phyloP scores from a whole-genome alignment of 2,888 invertebrate species.

The Selenia dentaria region DNA sequence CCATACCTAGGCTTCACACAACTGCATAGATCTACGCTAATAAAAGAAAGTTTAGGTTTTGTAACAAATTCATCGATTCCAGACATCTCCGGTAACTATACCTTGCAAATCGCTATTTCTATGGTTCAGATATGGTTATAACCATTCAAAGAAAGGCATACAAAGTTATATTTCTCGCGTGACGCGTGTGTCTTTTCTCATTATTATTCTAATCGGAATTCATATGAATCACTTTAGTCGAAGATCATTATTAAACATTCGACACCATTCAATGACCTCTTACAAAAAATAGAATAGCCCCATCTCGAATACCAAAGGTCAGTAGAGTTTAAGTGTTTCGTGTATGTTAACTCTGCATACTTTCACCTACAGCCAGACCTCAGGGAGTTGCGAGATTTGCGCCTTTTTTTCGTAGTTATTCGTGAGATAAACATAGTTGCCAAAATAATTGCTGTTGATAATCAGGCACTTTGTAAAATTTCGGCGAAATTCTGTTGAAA shows the following conservation, averaged over 20 bases:
- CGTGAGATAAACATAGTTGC: constrained; percentile 45
- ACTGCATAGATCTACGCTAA: no score
- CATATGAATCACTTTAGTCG: constrained; percentile 12
- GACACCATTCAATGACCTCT: constrained; percentile 26
- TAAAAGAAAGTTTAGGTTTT: no score
- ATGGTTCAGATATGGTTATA: no score
- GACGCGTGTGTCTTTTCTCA: background rate
- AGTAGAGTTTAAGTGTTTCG: constrained; percentile 53
- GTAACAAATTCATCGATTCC: no score
- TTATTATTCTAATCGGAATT: constrained; percentile 11
- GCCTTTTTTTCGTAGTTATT: constrained; percentile 31
- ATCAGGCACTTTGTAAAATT: constrained; percentile 27
- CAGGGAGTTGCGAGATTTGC: constrained; percentile 22
- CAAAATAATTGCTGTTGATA: constrained; percentile 37
- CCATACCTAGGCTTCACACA: no score
- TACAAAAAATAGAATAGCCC: constrained; percentile 30
- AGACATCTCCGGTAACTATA: no score
- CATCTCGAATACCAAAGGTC: constrained; percentile 59
- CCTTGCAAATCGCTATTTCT: no score
- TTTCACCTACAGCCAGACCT: constrained; percentile 58
- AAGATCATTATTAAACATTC: constrained; percentile 11
- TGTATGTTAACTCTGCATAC: constrained; percentile 52
- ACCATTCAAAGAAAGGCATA: background rate
- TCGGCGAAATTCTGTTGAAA: constrained; percentile 31
- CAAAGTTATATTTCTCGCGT: background rate